A percentile compares a stretch with the other conserved stretches of the same genome.
These are phyloP conservation scores for Salvator merianae DNA, from an alignment of 2,113 vertebrate genomes.

Conservation along the genomic window DNA sequence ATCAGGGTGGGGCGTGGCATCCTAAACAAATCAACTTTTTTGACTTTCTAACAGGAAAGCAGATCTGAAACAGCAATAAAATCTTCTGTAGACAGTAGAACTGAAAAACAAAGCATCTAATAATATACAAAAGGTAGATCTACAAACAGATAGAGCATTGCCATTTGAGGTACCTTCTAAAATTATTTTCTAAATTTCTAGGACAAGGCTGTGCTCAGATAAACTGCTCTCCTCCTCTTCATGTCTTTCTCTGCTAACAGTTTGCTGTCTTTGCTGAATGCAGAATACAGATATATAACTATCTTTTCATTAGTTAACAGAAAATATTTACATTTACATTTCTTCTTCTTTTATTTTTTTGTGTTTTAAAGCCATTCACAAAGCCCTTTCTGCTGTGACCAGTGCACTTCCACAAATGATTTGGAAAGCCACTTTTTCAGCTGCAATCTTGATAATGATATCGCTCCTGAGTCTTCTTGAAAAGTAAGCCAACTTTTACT, in stretches of 20 bases:
- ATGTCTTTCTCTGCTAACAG: constrained; percentile 29
- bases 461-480: background rate
- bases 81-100: constrained; percentile 23
- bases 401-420: constrained; percentile 5
- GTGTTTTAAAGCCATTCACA: constrained; percentile 26
- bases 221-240: constrained; percentile 12
- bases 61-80: constrained; percentile 37
- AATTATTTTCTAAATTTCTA: constrained; percentile 39
- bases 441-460: background rate
- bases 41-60: constrained; percentile 24
- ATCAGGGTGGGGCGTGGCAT: constrained; percentile 37
- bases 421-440: background rate
- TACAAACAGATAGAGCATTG: background rate
- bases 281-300: constrained; percentile 9
- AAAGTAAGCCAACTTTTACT: constrained; percentile 29
- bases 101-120: constrained; percentile 22
- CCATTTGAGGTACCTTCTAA: background rate
- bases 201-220: background rate
- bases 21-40: constrained; percentile 38
- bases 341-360: background rate
- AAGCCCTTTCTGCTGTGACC: constrained; percentile 30
- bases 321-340: background rate
- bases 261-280: constrained; percentile 20
- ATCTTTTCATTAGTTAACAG: constrained; percentile 18
- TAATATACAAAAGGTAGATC: constrained; percentile 34